phyloP scores from a whole-genome alignment of 2,888 invertebrate genomes.

The Mystacides longicornis region DNA sequence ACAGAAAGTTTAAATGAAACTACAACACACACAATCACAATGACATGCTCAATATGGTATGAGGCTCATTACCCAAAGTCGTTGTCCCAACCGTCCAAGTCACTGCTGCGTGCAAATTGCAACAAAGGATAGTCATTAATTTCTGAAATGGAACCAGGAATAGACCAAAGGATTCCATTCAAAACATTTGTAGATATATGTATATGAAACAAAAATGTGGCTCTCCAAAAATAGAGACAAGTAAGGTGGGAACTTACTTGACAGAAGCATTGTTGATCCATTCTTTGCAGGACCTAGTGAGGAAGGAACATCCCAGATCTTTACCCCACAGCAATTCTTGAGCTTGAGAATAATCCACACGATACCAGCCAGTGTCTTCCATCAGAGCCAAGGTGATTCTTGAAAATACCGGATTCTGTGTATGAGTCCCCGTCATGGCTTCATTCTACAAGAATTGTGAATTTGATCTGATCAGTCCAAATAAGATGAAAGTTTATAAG shows the following conservation, averaged over 20 bases:
- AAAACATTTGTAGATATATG: too few relatives aligned
- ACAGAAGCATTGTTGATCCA: slow-evolving; percentile 81
- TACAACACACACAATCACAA: too few relatives aligned
- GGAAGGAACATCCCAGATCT: slow-evolving; percentile 88
- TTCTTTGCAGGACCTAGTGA: slow-evolving; percentile 88
- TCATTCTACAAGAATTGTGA: slow-evolving; percentile 64
- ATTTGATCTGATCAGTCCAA: neutral
- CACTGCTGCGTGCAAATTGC: neutral
- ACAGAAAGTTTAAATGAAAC: too few relatives aligned
- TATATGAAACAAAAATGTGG: too few relatives aligned
- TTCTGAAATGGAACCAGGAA: too few relatives aligned
- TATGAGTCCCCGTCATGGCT: slow-evolving; percentile 99
- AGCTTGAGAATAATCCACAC: slow-evolving; percentile 82
- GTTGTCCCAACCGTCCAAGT: neutral
- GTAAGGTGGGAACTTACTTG: slow-evolving; percentile 41
- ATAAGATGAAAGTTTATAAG: neutral
- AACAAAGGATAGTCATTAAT: too few relatives aligned
- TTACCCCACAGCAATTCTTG: slow-evolving; percentile 86
- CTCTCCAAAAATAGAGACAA: neutral
- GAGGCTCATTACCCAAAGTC: neutral
- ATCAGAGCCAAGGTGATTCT: slow-evolving; percentile 90
- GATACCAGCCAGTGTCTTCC: slow-evolving; percentile 98
- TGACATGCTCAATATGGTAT: neutral
- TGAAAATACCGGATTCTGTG: slow-evolving; percentile 95
- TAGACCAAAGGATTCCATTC: too few relatives aligned